phyloP scores from a whole-genome alignment of 2,888 invertebrate genomes.

The Cyclophora albipunctata region DNA sequence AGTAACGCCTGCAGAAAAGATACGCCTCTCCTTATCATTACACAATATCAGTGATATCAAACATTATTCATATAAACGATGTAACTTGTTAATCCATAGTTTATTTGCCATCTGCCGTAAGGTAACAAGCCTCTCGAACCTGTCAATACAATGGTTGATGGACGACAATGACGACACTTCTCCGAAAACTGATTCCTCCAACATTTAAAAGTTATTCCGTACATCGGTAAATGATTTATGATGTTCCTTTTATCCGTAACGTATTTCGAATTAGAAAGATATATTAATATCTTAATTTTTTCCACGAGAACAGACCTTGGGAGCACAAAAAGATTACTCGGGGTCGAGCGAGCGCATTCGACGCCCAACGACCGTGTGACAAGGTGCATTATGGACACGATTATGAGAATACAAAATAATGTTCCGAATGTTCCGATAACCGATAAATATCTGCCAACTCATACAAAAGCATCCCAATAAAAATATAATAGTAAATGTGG shows the following conservation, averaged over 20 bases:
- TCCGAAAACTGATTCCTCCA: conserved; percentile 57
- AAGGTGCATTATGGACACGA: conserved; percentile 74
- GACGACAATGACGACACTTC: conserved; percentile 48
- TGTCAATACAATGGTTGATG: conserved; percentile 52
- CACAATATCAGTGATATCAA: no score
- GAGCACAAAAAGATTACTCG: conserved; percentile 66
- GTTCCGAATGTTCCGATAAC: conserved; percentile 51
- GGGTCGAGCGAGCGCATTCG: conserved; percentile 62
- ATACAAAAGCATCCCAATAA: conserved; percentile 75
- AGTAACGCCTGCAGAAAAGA: no score
- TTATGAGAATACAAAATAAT: conserved; percentile 73
- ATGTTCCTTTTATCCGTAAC: conserved; percentile 68
- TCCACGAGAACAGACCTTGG: conserved; percentile 68
- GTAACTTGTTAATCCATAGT: conserved; percentile 7
- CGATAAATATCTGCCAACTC: conserved; percentile 77
- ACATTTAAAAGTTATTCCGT: conserved; percentile 59
- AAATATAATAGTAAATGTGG: conserved; percentile 74
- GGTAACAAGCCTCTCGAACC: conserved; percentile 19
- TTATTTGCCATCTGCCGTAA: conserved; percentile 14
- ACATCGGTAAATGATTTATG: conserved; percentile 66
- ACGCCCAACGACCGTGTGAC: conserved; percentile 75
- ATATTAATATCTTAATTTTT: conserved; percentile 76
- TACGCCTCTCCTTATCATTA: no score
- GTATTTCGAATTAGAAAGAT: conserved; percentile 75
- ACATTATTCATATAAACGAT: no score